Conservation (phyloP, 2,113 vertebrate species). For the Xenotilapia leptura region DNA sequence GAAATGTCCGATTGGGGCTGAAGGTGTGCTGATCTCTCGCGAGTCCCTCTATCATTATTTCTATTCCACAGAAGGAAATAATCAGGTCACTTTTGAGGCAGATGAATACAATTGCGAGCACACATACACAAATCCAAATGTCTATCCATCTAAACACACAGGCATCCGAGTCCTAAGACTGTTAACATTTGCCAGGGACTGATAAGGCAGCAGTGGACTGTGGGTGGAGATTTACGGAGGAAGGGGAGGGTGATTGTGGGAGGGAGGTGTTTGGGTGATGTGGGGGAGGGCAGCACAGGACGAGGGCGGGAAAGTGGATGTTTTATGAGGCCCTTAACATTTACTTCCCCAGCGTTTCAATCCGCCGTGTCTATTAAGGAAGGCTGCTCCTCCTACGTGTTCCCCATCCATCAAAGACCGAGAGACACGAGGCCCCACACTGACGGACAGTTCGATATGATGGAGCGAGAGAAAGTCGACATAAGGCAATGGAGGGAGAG, state of each 20-base stretch:
- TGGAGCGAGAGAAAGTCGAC: constrained; percentile 35
- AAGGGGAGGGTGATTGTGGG: constrained; percentile 9
- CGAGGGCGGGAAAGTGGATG: constrained; percentile 60
- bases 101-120: background rate
- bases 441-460: constrained; percentile 61
- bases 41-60: constrained; percentile 9
- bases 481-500: background rate
- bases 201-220: constrained; percentile 14
- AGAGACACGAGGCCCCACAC: constrained; percentile 31
- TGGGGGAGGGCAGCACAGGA: constrained; percentile 35
- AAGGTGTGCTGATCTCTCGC: background rate
- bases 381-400: constrained; percentile 69
- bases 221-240: constrained; percentile 28
- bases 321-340: constrained; percentile 80
- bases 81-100: background rate
- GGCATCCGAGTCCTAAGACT: background rate
- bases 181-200: background rate
- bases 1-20: background rate
- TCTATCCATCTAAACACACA: background rate
- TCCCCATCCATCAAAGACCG: constrained; percentile 69
- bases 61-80: background rate
- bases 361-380: constrained; percentile 74
- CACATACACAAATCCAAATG: background rate
- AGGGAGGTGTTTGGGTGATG: constrained; percentile 27
- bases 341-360: constrained; percentile 75